Conservation (phyloP, 2,113 vertebrate genomes). For the Diphyllodes magnificus region DNA sequence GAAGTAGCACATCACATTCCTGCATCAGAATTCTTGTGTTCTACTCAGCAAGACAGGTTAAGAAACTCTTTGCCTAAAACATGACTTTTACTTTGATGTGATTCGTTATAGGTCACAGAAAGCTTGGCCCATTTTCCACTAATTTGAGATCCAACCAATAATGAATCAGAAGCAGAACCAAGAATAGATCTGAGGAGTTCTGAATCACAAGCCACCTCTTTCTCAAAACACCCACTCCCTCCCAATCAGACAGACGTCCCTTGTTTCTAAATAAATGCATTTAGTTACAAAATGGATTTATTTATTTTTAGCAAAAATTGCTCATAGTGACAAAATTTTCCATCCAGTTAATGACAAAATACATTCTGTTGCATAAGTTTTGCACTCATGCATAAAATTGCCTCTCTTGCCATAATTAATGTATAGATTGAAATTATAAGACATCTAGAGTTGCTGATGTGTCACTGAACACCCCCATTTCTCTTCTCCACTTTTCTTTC, state of each 20-base stretch:
- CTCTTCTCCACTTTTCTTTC: background rate
- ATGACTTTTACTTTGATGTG: background rate
- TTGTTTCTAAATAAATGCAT: slow-evolving; percentile 61
- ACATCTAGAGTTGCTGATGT: background rate
- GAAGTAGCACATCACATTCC: background rate
- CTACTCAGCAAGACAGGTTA: background rate
- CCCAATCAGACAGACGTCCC: slow-evolving; percentile 50
- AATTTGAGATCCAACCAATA: slow-evolving; percentile 39
- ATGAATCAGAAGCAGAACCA: slow-evolving; percentile 43
- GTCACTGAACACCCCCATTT: background rate
- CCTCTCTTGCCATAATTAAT: background rate
- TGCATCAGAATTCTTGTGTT: background rate
- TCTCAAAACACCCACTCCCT: slow-evolving; percentile 54
- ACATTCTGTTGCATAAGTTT: slow-evolving; percentile 20
- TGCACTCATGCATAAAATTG: background rate
- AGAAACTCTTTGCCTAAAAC: background rate
- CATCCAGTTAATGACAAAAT: slow-evolving; percentile 36
- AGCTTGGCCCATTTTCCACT: slow-evolving; percentile 20
- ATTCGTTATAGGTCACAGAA: slow-evolving; percentile 18
- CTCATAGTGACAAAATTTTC: slow-evolving; percentile 47
- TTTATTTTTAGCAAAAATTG: slow-evolving; percentile 61
- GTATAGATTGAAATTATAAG: background rate
- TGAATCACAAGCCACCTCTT: slow-evolving; percentile 63
- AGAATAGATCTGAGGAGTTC: slow-evolving; percentile 56
- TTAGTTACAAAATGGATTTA: slow-evolving; percentile 51